Conservation (phyloP, 2,113 vertebrate genomes). For the Hepsetus odoe region DNA sequence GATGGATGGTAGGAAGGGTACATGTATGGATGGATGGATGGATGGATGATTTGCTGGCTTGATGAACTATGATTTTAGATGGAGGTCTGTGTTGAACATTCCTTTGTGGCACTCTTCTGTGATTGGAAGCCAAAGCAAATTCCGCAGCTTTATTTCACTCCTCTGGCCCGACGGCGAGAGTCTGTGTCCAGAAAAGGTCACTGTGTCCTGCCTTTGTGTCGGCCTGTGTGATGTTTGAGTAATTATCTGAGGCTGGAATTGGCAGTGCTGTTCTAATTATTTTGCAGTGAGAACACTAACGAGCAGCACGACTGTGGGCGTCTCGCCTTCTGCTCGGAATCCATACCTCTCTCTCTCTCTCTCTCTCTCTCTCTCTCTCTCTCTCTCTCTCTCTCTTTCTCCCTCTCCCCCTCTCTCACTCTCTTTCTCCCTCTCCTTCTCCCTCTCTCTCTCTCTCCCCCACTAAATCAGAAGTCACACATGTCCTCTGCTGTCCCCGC, state of each 20-base stretch:
- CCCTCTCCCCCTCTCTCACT: too few species aligned
- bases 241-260: constrained; percentile 53
- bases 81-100: not conserved
- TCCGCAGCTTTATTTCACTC: not conserved
- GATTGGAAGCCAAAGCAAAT: not conserved
- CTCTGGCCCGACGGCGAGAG: not conserved
- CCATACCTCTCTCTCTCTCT: not conserved
- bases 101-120: not conserved
- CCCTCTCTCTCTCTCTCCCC: not conserved
- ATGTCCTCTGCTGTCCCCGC: not conserved
- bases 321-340: constrained; percentile 35
- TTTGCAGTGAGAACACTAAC: constrained; percentile 52
- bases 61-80: too few species aligned
- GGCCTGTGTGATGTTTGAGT: constrained; percentile 38
- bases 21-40: too few species aligned
- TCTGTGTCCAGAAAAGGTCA: constrained; percentile 39
- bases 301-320: constrained; percentile 56
- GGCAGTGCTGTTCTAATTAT: constrained; percentile 48
- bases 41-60: too few species aligned
- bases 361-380: not conserved
- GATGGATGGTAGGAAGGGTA: too few species aligned
- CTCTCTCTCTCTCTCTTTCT: constrained; percentile 18
- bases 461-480: not conserved
- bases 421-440: not conserved
- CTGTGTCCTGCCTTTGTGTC: constrained; percentile 31